phyloP scores from a whole-genome alignment of 2,113 vertebrate genomes.

The Gnathonemus echidnorhynchus region DNA sequence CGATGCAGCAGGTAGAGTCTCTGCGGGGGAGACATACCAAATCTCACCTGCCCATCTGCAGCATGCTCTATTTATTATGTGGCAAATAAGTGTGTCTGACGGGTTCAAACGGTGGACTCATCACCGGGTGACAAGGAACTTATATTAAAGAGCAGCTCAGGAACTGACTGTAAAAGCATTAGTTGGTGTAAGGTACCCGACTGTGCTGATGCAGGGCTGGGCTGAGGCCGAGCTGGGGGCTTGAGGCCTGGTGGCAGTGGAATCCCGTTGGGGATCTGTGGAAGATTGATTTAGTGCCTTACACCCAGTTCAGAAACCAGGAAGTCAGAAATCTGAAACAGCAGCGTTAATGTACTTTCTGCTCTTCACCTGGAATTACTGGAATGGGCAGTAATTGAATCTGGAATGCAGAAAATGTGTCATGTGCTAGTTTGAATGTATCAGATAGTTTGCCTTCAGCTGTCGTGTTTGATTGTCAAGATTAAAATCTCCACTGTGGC shows the following conservation, averaged over 20 bases:
- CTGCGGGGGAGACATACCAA: constrained; percentile 25
- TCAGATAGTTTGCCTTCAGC: neutral
- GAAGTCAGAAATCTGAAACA: neutral
- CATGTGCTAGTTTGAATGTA: neutral
- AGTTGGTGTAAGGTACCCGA: constrained; percentile 36
- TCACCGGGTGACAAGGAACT: neutral
- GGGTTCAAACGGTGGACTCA: neutral
- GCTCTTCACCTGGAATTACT: neutral
- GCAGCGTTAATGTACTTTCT: neutral
- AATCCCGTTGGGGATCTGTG: constrained; percentile 57
- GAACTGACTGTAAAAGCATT: neutral
- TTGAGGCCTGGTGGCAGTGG: constrained; percentile 60
- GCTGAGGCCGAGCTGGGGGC: constrained; percentile 54
- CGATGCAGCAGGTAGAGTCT: neutral
- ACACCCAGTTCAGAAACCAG: neutral
- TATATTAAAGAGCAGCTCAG: neutral
- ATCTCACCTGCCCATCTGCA: neutral
- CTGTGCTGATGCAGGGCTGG: constrained; percentile 20
- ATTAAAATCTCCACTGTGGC: neutral
- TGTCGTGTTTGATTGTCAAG: neutral
- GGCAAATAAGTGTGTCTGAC: neutral
- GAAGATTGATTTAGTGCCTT: neutral
- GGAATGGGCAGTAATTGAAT: neutral
- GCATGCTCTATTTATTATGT: neutral
- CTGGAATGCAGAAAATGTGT: neutral